Conservation (phyloP, 2,797 vertebrate species). For the Balearica regulorum region DNA sequence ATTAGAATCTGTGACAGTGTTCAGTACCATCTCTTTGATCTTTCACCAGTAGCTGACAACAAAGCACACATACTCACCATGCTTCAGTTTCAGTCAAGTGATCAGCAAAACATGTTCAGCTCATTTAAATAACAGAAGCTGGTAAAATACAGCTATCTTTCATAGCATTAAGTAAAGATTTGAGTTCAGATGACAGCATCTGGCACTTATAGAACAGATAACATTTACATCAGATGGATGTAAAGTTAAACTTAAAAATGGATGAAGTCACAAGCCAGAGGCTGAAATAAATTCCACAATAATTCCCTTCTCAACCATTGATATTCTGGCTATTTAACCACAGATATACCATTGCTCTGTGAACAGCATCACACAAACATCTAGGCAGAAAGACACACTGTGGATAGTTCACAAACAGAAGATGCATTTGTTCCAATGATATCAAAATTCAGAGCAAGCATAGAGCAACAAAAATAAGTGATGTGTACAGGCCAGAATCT, state of each 20-base stretch:
- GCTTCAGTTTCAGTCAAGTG: conserved; percentile 61
- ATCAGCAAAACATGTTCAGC: conserved; percentile 40
- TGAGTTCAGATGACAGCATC: conserved; percentile 54
- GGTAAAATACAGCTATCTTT: conserved; percentile 60
- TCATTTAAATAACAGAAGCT: conserved; percentile 67
- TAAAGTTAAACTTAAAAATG: conserved; percentile 52
- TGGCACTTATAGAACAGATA: conserved; percentile 62
- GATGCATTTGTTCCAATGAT: neutral
- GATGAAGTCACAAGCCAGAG: conserved; percentile 27
- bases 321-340: conserved; percentile 26
- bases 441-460: conserved; percentile 23
- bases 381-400: neutral
- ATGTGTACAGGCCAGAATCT: neutral
- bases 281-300: conserved; percentile 26
- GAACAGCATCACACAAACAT: conserved; percentile 20
- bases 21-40: conserved; percentile 69
- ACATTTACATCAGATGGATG: conserved; percentile 50
- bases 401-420: conserved; percentile 9
- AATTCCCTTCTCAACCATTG: neutral
- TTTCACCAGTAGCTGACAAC: conserved; percentile 71
- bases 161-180: conserved; percentile 43
- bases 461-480: neutral
- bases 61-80: conserved; percentile 69
- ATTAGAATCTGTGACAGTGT: conserved; percentile 63
- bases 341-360: conserved; percentile 18